Evolutionary conservation across 2,888 invertebrate species (phyloP).

Genomic region (Brachyptera putata): DNA sequence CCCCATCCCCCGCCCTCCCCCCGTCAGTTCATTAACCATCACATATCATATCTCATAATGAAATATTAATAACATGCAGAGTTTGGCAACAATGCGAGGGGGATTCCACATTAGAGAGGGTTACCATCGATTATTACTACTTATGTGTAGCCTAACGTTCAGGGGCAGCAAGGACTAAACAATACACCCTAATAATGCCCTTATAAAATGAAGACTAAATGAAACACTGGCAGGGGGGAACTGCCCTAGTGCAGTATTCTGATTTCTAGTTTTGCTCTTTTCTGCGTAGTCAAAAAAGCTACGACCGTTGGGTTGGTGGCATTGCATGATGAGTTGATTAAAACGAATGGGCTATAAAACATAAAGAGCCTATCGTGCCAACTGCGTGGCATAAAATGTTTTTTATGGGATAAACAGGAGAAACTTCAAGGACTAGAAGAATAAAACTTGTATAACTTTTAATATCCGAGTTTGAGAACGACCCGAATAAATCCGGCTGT

Average conservation of each 20-base stretch:
- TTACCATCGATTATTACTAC: slow-evolving; percentile 33
- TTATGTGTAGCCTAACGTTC: slow-evolving; percentile 21
- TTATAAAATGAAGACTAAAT: not conserved
- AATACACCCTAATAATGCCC: not conserved
- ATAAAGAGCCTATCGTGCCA: not conserved
- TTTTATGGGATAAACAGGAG: not conserved
- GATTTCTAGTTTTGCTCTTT: not conserved
- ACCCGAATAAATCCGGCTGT: not conserved
- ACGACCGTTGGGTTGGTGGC: not conserved
- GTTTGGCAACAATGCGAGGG: slow-evolving; percentile 32
- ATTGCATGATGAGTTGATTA: not conserved
- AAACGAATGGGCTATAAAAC: not conserved
- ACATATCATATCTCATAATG: not conserved
- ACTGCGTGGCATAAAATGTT: not conserved
- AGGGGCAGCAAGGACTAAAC: too few species aligned
- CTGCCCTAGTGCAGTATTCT: not conserved
- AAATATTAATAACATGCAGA: slow-evolving; percentile 1
- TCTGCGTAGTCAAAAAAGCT: not conserved
- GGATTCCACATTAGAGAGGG: slow-evolving; percentile 32
- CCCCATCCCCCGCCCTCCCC: too few species aligned
- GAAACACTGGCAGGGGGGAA: not conserved
- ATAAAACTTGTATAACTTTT: not conserved
- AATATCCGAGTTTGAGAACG: not conserved
- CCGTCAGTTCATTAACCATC: too few species aligned
- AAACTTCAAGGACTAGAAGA: not conserved